A percentile compares a stretch with the other conserved stretches of the same genome.
Evolutionary conservation across 1,140 invertebrate genomes (phyloP).

Genomic region (Calephelis nemesis): DNA sequence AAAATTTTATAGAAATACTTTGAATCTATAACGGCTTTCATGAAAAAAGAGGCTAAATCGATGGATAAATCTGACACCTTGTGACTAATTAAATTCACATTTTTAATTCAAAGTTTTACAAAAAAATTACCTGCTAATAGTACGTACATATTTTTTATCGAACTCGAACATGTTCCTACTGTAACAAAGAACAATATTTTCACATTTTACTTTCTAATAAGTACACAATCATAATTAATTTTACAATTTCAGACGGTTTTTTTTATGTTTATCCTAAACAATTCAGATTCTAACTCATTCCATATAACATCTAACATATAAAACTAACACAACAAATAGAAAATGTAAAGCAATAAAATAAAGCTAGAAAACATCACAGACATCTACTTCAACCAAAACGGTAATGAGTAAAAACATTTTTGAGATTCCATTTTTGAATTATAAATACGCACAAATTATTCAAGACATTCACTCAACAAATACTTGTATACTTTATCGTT

Average conservation of each 20-base stretch:
- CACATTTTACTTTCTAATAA: constrained; percentile 2
- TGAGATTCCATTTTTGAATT: constrained; percentile 57
- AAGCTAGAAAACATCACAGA: constrained; percentile 65
- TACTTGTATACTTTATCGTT: constrained; percentile 43
- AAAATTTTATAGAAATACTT: too few species aligned
- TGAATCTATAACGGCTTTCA: too few species aligned
- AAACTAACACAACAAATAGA: constrained; percentile 13
- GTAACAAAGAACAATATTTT: background rate
- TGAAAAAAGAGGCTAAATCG: too few species aligned
- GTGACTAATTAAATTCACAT: too few species aligned
- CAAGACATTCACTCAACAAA: constrained; percentile 50
- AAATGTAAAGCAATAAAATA: constrained; percentile 44
- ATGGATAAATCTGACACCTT: too few species aligned
- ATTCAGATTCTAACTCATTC: background rate
- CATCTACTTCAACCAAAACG: constrained; percentile 56
- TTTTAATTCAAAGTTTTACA: too few species aligned
- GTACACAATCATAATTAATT: constrained; percentile 2
- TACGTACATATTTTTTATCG: too few species aligned
- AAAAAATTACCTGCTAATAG: too few species aligned
- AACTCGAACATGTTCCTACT: background rate
- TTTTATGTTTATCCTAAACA: background rate
- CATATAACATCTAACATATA: background rate
- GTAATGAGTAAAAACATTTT: constrained; percentile 52
- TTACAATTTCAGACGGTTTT: constrained; percentile 5
- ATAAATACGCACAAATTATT: constrained; percentile 41